Conservation (phyloP, 2,888 invertebrate genomes). For the Chironomus riparius region DNA sequence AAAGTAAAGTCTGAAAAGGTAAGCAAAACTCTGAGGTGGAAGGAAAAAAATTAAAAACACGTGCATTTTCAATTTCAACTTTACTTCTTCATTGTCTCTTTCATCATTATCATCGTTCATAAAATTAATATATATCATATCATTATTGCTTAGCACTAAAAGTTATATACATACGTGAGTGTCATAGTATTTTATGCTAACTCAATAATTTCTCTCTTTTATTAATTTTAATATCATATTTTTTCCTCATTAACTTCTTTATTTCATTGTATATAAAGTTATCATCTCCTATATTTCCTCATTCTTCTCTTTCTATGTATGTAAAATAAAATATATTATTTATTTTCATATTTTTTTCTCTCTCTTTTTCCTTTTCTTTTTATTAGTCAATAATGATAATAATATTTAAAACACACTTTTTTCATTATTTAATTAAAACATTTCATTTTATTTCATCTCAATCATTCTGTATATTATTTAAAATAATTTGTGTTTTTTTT, state of each 20-base stretch:
- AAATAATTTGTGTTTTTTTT: not conserved
- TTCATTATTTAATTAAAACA: not conserved
- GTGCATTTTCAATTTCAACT: not conserved
- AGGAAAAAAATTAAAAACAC: not conserved
- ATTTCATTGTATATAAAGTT: not conserved
- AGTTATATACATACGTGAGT: constrained; percentile 24
- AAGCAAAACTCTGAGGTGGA: no score
- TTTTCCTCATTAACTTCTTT: not conserved
- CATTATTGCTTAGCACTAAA: constrained; percentile 26
- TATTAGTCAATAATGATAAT: not conserved
- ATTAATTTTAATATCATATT: not conserved
- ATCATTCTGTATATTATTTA: not conserved
- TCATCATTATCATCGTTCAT: not conserved
- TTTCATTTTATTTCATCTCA: not conserved
- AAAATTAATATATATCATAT: constrained; percentile 27
- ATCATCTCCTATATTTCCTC: not conserved
- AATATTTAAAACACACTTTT: not conserved
- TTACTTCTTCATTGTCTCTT: constrained; percentile 18
- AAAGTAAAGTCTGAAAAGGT: no score
- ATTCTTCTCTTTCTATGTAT: not conserved
- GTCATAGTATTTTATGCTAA: not conserved
- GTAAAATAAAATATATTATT: not conserved
- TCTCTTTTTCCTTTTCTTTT: not conserved
- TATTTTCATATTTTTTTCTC: not conserved
- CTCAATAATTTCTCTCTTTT: not conserved